Base-by-base conservation (phyloP, 2,797 vertebrate genomes). In the Argyrosomus regius region DNA sequence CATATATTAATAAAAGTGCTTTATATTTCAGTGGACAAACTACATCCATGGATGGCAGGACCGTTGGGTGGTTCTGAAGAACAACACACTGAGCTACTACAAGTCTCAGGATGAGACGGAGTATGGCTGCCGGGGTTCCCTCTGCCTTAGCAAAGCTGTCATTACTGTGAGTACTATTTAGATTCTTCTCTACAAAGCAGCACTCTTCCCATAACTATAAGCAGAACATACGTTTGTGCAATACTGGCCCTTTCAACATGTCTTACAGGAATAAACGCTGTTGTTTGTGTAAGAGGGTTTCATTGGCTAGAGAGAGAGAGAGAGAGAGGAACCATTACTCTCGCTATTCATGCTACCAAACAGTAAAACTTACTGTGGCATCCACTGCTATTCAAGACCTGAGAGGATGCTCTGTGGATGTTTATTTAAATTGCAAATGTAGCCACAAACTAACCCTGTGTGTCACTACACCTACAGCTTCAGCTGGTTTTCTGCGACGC, bases 31-130 rank as follows among this genome's bases (percentile, higher is more conserved):
- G 98, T 99, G 98, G 98, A 99, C 98, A 81, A 99, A 99, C 93
- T 99, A 99, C 92, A 99, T 99, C 93, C 98, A 99, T 69, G 98
- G 98, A 43, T 99, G 98, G 98, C 98, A 99, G 91, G 98, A 99
- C 91, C 97, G 98, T 77, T 99, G 98, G 98, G 97, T 99, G 57
- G 96, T 97, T 89, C 93, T 99, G 89, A 99, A 98, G 90, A 97
- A 96, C 88, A 97, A 97, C 92, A 97, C 97, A 0, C 93, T 99
- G 87, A 99, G 98, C 94, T 99, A 99, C 94, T 99, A 98, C 94
- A 99, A 98, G 91, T 98, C 97, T 75, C 97, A 99, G 93, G 97
- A 99, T 65, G 98, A 99, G 94, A 96, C 97, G 0, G 98, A 99
- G 61, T 99, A 97, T 1, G 98, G 98, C 82, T 99, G 98, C 74